A percentile compares a stretch with the other conserved stretches of the same genome.
phyloP scores from a whole-genome alignment of 2,113 vertebrate species.

The Empidonax alnorum region DNA sequence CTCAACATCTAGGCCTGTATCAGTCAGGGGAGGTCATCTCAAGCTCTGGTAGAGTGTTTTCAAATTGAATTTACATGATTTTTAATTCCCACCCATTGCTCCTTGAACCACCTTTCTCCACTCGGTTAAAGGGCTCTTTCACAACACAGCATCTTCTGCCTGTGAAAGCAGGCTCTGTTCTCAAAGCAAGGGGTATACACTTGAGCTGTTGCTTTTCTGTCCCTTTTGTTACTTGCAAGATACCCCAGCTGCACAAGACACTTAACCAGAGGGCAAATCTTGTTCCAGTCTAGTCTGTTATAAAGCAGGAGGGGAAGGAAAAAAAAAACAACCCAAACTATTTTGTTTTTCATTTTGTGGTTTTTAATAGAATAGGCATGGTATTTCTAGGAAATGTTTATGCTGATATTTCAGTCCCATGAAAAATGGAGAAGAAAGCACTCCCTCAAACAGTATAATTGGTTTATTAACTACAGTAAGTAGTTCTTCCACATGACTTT shows the following conservation, averaged over 20 bases:
- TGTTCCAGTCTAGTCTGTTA: not conserved
- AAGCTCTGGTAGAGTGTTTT: not conserved
- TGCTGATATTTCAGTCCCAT: not conserved
- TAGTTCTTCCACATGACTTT: not conserved
- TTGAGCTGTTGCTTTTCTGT: not conserved
- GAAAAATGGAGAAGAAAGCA: not conserved
- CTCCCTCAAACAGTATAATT: not conserved
- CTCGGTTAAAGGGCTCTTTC: not conserved
- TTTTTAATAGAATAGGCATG: not conserved
- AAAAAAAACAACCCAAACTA: no score
- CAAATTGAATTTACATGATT: not conserved
- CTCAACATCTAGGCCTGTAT: not conserved
- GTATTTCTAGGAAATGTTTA: slow-evolving; percentile 30
- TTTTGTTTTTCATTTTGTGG: not conserved
- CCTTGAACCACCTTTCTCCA: not conserved
- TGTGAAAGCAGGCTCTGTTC: not conserved
- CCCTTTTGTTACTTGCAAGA: not conserved
- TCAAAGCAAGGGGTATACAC: not conserved
- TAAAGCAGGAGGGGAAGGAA: not conserved
- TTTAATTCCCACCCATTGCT: not conserved
- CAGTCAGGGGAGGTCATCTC: not conserved
- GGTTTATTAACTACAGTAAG: not conserved
- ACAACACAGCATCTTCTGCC: not conserved
- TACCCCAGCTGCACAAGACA: not conserved
- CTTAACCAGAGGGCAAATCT: not conserved